phyloP scores from a whole-genome alignment of 2,113 vertebrate genomes.

The Thomomys bottae region DNA sequence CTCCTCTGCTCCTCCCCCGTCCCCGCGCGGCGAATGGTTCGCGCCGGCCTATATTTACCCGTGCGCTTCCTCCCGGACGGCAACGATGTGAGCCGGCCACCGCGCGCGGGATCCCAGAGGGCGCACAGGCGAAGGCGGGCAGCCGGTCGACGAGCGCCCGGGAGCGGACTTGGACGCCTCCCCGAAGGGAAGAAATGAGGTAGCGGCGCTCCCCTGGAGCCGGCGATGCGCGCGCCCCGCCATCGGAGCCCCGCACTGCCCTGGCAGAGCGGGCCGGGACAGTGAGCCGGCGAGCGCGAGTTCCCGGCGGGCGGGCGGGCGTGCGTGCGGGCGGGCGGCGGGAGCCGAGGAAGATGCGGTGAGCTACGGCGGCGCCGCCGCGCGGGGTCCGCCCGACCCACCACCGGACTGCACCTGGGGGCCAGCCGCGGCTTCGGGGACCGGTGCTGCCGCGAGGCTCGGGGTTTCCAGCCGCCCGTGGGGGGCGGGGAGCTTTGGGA shows the following conservation, averaged over 20 bases:
- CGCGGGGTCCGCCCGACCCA: constrained; percentile 42
- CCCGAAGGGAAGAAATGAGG: constrained; percentile 53
- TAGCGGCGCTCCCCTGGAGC: constrained; percentile 59
- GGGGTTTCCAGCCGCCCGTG: not conserved
- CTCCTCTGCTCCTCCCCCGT: constrained; percentile 77
- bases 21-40: constrained; percentile 85
- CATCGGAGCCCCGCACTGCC: constrained; percentile 49
- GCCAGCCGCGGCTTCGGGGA: not conserved
- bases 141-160: not conserved
- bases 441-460: not conserved
- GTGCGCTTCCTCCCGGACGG: constrained; percentile 7
- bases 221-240: constrained; percentile 49
- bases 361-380: constrained; percentile 43
- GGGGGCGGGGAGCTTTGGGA: not conserved
- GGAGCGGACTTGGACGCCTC: constrained; percentile 27
- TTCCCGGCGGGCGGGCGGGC: constrained; percentile 56
- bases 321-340: constrained; percentile 69
- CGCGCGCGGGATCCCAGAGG: not conserved
- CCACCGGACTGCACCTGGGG: not conserved
- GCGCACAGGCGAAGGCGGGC: constrained; percentile 2
- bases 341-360: constrained; percentile 59
- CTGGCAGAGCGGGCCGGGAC: constrained; percentile 41
- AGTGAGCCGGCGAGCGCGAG: constrained; percentile 54
- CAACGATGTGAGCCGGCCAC: constrained; percentile 74
- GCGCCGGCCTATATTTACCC: constrained; percentile 86